Evolutionary conservation across 2,113 vertebrate species (phyloP), one percentile per base, ranked within the genome.

Genomic region (Bambusicola thoracicus): DNA sequence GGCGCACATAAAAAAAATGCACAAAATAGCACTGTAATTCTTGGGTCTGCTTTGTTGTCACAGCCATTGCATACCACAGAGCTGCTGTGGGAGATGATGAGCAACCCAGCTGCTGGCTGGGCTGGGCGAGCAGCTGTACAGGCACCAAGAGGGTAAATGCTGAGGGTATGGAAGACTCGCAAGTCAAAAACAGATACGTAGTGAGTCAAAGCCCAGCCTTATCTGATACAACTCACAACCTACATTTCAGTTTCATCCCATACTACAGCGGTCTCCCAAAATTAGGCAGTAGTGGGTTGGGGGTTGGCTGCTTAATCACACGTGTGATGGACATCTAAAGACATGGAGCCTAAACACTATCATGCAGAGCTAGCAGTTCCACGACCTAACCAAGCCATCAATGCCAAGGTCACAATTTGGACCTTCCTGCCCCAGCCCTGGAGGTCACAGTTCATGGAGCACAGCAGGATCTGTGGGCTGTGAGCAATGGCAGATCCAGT

Each of bases 101-200:
- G 27, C 51, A 29, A 29, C 27, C 27, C 51, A 53, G 51, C 51
- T 53, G 15, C 27, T 0, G 4, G 30, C 65, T 32, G 2, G 4
- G 30, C 65, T 32, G 2, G 0, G 27, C 11, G 29, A 79, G 53
- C 0, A 0, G 32, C 63, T n/a, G 0, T 8, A 29, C 7, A 2
- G 49, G 32, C 9, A 2, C 63, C 19, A 38, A 43, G n/a, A 3
- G 0, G 22, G 36, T 8, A 70, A 10, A 62, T 62, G 81, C 62
- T 91, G 95, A 93, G 95, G 89, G 90, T 89, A 79, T 92, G 91
- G 95, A 96, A 44, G 55, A 66, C 44, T 81, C 96, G 66, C 77
- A 93, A 24, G n/a, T 27, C 44, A 34, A 19, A 8, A 13, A 53
- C 10, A 62, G 15, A 2, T 2, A 3, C 1, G 41, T 66, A 51